These are phyloP conservation scores for Eublepharis macularius DNA, from an alignment of 2,113 vertebrate species.

Conservation along the genomic window DNA sequence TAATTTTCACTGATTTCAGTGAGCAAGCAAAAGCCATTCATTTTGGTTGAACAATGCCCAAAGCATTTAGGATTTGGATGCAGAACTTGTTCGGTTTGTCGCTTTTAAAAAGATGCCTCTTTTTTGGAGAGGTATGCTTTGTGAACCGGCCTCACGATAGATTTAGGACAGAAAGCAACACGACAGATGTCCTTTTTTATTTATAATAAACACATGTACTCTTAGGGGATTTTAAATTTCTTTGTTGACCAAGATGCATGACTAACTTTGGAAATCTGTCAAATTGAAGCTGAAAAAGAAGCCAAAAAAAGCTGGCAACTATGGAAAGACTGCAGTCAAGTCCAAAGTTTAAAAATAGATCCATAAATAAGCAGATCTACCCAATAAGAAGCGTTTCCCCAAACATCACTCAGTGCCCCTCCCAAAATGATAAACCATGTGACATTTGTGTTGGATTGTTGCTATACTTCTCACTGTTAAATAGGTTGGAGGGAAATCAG, in stretches of 20 bases:
- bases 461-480: background rate
- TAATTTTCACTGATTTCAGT: background rate
- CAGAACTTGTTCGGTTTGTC: constrained; percentile 1
- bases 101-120: background rate
- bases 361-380: background rate
- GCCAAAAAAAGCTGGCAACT: constrained; percentile 56
- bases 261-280: constrained; percentile 37
- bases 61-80: background rate
- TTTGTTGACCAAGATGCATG: constrained; percentile 42
- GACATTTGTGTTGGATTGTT: background rate
- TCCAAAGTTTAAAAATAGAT: constrained; percentile 18
- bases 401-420: background rate
- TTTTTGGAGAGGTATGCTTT: background rate
- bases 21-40: background rate
- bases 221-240: constrained; percentile 49
- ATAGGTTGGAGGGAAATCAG: background rate
- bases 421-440: background rate
- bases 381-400: constrained; percentile 41
- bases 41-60: background rate
- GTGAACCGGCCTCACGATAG: constrained; percentile 48
- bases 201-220: constrained; percentile 92
- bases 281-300: constrained; percentile 49
- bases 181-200: constrained; percentile 79
- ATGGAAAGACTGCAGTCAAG: constrained; percentile 54
- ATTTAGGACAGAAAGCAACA: constrained; percentile 64